Conservation (phyloP, 2,797 vertebrate species). For the Merluccius polli region DNA sequence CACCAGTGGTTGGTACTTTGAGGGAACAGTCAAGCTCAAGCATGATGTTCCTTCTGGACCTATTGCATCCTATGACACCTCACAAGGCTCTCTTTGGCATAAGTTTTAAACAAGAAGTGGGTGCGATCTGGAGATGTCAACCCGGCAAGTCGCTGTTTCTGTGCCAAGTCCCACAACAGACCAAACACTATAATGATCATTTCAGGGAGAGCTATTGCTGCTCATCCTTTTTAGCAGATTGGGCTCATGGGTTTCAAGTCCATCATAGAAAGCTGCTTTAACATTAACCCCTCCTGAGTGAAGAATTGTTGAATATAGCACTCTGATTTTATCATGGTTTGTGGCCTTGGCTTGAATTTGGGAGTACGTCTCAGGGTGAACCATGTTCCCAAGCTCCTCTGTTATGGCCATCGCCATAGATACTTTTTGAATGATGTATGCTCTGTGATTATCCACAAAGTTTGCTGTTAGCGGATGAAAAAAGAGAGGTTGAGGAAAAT, state of each 20-base stretch:
- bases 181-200: too few relatives aligned
- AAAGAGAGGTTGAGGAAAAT: neutral
- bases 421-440: neutral
- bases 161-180: too few relatives aligned
- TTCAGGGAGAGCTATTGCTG: constrained; percentile 15
- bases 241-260: constrained; percentile 28
- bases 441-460: constrained; percentile 36
- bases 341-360: accelerated
- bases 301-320: neutral
- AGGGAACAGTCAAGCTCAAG: too few relatives aligned
- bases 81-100: too few relatives aligned
- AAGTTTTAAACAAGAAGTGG: too few relatives aligned
- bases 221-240: constrained; percentile 10
- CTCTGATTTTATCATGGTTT: constrained; percentile 16
- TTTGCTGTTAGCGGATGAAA: constrained; percentile 25
- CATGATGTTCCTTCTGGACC: too few relatives aligned
- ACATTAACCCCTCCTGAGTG: constrained; percentile 3
- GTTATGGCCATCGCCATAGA: constrained; percentile 28
- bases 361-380: constrained; percentile 34
- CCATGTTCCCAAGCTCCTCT: constrained; percentile 32
- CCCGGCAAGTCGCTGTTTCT: too few relatives aligned
- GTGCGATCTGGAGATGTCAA: too few relatives aligned
- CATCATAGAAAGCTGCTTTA: constrained; percentile 58
- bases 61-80: too few relatives aligned
- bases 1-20: too few relatives aligned